Percentiles rank a stretch among this genome's conserved stretches.
These are phyloP conservation scores for Gadopsis marmoratus DNA, from an alignment of 2,797 vertebrate species.

Conservation along the genomic window DNA sequence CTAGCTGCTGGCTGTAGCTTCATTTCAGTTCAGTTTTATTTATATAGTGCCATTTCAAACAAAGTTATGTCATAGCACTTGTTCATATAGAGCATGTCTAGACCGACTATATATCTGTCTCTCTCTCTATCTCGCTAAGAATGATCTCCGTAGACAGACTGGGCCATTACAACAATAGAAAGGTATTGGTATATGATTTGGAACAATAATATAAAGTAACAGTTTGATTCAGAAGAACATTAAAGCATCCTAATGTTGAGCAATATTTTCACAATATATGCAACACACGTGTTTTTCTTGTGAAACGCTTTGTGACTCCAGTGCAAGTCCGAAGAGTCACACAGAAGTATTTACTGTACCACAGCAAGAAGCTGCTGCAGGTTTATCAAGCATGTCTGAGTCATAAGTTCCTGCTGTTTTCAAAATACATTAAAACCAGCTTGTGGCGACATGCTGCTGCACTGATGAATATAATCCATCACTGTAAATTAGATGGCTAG, in stretches of 20 bases:
- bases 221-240: not conserved
- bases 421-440: conserved; percentile 43
- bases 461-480: conserved; percentile 57
- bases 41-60: too few species aligned
- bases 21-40: too few species aligned
- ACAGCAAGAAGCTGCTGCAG: conserved; percentile 26
- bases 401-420: conserved; percentile 42
- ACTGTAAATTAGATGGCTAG: conserved; percentile 23
- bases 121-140: too few species aligned
- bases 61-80: too few species aligned
- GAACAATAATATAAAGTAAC: not conserved
- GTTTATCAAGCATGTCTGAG: conserved; percentile 34
- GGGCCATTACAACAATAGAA: not conserved
- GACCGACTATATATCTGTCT: too few species aligned
- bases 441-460: conserved; percentile 21
- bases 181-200: not conserved
- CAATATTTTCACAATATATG: not conserved
- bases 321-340: conserved; percentile 12
- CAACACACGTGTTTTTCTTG: not conserved
- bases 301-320: not conserved
- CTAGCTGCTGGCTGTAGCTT: not conserved
- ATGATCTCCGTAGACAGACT: not conserved
- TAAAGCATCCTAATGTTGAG: not conserved
- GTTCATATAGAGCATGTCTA: too few species aligned
- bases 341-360: conserved; percentile 40